A percentile compares a stretch with the other conserved stretches of the same genome.
Evolutionary conservation across 2,888 invertebrate species (phyloP).

Genomic region (Agrotis segetum): DNA sequence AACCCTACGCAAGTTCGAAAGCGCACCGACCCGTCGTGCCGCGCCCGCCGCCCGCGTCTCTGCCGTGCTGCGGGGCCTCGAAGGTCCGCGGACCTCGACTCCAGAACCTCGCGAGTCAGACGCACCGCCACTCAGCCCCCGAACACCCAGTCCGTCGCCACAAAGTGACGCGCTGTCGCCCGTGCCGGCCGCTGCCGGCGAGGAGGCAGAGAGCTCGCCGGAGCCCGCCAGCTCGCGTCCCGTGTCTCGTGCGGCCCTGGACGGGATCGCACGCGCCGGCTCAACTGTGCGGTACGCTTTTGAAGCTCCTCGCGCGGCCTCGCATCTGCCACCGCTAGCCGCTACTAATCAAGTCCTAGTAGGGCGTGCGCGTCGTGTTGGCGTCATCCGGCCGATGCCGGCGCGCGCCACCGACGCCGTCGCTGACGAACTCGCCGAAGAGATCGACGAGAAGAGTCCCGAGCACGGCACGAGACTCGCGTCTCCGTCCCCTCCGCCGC

Average conservation of each 20-base stretch:
- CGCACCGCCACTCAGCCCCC: slow-evolving; percentile 70
- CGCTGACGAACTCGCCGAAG: slow-evolving; percentile 64
- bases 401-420: slow-evolving; percentile 66
- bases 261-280: slow-evolving; percentile 93
- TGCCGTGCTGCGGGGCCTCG: slow-evolving; percentile 82
- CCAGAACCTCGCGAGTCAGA: slow-evolving; percentile 76
- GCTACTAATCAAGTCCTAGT: slow-evolving; percentile 83
- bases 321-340: slow-evolving; percentile 82
- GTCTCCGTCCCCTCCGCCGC: slow-evolving; percentile 72
- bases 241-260: slow-evolving; percentile 92
- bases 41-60: slow-evolving; percentile 88
- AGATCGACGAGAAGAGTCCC: slow-evolving; percentile 62
- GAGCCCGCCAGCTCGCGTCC: slow-evolving; percentile 78
- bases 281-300: slow-evolving; percentile 92
- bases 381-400: slow-evolving; percentile 91
- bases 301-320: slow-evolving; percentile 78
- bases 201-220: slow-evolving; percentile 69
- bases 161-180: slow-evolving; percentile 90
- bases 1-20: slow-evolving; percentile 96
- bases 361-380: slow-evolving; percentile 87
- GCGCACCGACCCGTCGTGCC: slow-evolving; percentile 90
- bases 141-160: slow-evolving; percentile 83
- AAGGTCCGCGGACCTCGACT: slow-evolving; percentile 78
- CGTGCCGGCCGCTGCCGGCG: slow-evolving; percentile 86
- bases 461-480: slow-evolving; percentile 66